Evolutionary conservation across 2,113 vertebrate species (phyloP).

Genomic region (Scortum barcoo): DNA sequence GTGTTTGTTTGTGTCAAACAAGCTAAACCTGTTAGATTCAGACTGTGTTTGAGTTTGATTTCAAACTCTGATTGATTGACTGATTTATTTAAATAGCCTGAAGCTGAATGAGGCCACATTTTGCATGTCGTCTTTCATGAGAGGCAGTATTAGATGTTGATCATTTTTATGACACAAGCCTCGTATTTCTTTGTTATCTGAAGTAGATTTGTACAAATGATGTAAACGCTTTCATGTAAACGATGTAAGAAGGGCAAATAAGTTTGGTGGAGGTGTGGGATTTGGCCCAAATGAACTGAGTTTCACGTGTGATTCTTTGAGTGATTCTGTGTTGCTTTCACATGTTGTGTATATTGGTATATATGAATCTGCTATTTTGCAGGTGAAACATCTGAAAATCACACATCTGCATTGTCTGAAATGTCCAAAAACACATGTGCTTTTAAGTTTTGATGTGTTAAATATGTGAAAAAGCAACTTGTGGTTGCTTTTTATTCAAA

Average conservation of each 20-base stretch:
- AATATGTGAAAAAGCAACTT: background rate
- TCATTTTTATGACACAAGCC: background rate
- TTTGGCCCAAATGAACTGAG: no score
- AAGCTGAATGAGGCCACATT: background rate
- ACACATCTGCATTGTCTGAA: no score
- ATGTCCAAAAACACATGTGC: no score
- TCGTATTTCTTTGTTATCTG: background rate
- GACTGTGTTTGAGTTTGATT: background rate
- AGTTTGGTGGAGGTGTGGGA: no score
- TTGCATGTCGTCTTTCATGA: background rate
- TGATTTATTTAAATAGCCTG: background rate
- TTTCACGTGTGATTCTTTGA: background rate
- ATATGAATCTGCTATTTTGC: no score
- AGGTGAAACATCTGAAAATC: no score
- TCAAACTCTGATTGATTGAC: background rate
- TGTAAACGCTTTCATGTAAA: no score
- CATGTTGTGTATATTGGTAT: no score
- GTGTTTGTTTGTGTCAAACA: constrained; percentile 4
- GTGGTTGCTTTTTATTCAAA: background rate
- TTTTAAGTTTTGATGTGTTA: no score
- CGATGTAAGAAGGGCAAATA: no score
- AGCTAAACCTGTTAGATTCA: background rate
- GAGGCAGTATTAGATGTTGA: no score
- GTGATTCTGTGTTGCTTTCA: background rate
- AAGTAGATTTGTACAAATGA: background rate